phyloP scores from a whole-genome alignment of 1,140 invertebrate species.

The Drosophila santomea region DNA sequence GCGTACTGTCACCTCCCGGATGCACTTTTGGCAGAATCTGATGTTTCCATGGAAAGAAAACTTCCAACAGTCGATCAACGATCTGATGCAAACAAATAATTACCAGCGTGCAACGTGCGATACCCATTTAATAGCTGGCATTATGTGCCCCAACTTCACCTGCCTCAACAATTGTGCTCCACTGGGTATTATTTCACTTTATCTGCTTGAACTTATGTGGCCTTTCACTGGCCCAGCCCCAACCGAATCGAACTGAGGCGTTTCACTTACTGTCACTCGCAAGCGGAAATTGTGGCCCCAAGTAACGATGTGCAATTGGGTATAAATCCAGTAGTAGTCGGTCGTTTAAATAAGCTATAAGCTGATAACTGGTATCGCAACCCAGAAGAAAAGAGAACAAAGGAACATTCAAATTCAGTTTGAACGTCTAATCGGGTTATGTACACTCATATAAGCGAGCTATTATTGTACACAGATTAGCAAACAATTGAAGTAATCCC shows the following conservation, averaged over 20 bases:
- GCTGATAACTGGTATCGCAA: slow-evolving; percentile 65
- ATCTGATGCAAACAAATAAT: slow-evolving; percentile 29
- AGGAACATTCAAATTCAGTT: slow-evolving; percentile 33
- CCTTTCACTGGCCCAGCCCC: slow-evolving; percentile 12
- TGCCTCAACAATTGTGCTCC: slow-evolving; percentile 27
- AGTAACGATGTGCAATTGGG: slow-evolving; percentile 13
- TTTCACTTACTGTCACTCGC: not conserved
- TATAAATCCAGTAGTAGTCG: slow-evolving; percentile 19
- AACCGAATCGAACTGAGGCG: slow-evolving; percentile 20
- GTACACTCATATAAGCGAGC: slow-evolving; percentile 24
- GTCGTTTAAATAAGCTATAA: slow-evolving; percentile 30
- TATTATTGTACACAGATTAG: slow-evolving; percentile 60
- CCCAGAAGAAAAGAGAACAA: slow-evolving; percentile 33
- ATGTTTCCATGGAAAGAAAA: slow-evolving; percentile 11
- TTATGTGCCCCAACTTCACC: slow-evolving; percentile 28
- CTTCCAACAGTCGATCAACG: slow-evolving; percentile 2
- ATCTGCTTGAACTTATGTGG: slow-evolving; percentile 36
- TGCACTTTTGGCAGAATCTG: slow-evolving; percentile 16
- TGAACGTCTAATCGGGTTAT: slow-evolving; percentile 45
- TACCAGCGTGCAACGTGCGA: slow-evolving; percentile 12
- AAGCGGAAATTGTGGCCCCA: slow-evolving; percentile 15
- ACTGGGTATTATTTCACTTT: slow-evolving; percentile 8
- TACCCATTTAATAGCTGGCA: slow-evolving; percentile 12
- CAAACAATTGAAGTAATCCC: slow-evolving; percentile 25
- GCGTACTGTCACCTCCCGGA: slow-evolving; percentile 6